phyloP scores from a whole-genome alignment of 2,113 vertebrate genomes.

The Psophia crepitans region DNA sequence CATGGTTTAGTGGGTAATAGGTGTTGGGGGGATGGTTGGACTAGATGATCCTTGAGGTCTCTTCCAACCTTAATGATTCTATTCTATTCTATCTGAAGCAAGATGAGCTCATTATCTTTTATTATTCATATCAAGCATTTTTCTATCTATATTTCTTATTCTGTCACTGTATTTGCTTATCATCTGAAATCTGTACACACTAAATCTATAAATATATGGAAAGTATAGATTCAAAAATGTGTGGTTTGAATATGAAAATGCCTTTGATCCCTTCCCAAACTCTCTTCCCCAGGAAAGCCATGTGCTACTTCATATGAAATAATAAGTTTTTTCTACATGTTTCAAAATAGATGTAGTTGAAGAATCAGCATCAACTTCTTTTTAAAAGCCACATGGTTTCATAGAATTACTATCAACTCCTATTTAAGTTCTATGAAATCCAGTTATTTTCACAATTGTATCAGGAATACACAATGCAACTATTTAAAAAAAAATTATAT shows the following conservation, averaged over 20 bases:
- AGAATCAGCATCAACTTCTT: background rate
- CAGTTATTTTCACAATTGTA: background rate
- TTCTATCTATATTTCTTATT: background rate
- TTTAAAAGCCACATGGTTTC: background rate
- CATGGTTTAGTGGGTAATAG: too few species aligned
- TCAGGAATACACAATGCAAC: background rate
- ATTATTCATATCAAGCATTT: background rate
- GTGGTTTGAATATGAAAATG: background rate
- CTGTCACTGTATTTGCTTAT: background rate
- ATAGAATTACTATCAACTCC: background rate
- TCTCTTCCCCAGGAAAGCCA: background rate
- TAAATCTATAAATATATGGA: background rate
- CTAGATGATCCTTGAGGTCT: too few species aligned
- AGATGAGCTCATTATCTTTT: background rate
- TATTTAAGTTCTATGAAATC: background rate
- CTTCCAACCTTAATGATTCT: too few species aligned
- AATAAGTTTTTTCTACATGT: rapidly evolving
- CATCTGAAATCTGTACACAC: background rate
- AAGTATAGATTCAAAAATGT: background rate
- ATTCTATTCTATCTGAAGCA: too few species aligned
- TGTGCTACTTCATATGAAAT: background rate
- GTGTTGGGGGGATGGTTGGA: too few species aligned
- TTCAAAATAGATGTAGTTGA: background rate
- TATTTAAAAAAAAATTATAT: background rate
- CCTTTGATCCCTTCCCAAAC: background rate